A percentile compares a stretch with the other conserved stretches of the same genome.
Evolutionary conservation across 2,888 invertebrate genomes (phyloP).

Genomic region (Crocallis elinguaria): DNA sequence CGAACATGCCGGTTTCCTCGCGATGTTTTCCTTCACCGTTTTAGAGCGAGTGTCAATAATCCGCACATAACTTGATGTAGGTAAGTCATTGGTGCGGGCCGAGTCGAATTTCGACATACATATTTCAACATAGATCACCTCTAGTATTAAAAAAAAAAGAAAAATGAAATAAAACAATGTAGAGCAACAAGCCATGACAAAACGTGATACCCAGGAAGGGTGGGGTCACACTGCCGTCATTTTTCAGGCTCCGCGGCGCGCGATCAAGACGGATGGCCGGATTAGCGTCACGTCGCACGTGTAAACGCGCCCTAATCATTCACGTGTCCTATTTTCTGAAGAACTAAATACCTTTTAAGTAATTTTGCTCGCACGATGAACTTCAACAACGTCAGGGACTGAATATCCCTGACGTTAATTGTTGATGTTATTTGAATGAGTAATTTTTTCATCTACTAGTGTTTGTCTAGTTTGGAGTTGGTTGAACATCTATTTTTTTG

Average conservation of each 20-base stretch:
- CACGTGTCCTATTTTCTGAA: not conserved
- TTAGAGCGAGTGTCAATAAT: too few relatives aligned
- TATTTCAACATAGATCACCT: not conserved
- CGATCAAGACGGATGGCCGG: slow-evolving; percentile 19
- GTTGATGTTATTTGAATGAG: too few relatives aligned
- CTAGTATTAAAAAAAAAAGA: not conserved
- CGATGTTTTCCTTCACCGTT: too few relatives aligned
- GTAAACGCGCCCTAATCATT: slow-evolving; percentile 9
- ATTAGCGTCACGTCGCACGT: slow-evolving; percentile 19
- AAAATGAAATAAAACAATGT: not conserved
- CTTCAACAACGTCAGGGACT: too few relatives aligned
- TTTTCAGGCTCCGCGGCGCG: slow-evolving; percentile 16
- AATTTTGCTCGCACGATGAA: too few relatives aligned
- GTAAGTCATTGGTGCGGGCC: too few relatives aligned
- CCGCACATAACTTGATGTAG: too few relatives aligned
- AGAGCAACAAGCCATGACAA: slow-evolving; percentile 1
- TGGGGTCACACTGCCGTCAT: slow-evolving; percentile 18
- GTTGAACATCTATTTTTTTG: too few relatives aligned
- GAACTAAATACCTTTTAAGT: not conserved
- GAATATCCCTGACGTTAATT: too few relatives aligned
- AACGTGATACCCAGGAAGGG: not conserved
- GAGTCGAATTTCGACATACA: not conserved
- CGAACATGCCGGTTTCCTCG: too few relatives aligned
- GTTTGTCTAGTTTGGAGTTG: too few relatives aligned
- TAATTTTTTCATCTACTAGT: too few relatives aligned